Evolutionary conservation across 1,140 invertebrate genomes (phyloP).

Genomic region (Cheumatopsyche charites): DNA sequence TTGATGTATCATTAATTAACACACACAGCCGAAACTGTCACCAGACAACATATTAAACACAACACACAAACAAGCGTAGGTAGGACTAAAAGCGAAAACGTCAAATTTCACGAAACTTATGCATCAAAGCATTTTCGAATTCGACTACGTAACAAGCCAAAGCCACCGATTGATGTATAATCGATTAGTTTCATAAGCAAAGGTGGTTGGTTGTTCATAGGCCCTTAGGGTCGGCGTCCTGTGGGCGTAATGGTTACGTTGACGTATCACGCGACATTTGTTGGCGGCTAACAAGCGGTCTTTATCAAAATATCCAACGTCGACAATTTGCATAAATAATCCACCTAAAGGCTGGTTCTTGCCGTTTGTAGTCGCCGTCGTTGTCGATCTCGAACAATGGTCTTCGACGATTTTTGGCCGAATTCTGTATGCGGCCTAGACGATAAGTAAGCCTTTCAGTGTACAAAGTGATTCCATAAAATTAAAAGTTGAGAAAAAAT

Average conservation of each 20-base stretch:
- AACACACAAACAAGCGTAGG: no score
- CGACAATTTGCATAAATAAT: slow-evolving; percentile 38
- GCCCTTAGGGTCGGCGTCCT: background rate
- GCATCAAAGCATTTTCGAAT: no score
- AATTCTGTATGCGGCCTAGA: background rate
- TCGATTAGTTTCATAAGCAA: slow-evolving; percentile 23
- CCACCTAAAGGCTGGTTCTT: background rate
- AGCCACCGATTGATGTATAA: slow-evolving; percentile 19
- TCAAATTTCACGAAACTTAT: background rate
- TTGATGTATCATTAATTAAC: no score
- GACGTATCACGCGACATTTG: slow-evolving; percentile 33
- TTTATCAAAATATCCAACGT: slow-evolving; percentile 36
- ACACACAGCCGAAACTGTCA: no score
- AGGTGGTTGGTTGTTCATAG: background rate
- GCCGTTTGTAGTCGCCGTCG: slow-evolving; percentile 5
- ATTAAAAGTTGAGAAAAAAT: no score
- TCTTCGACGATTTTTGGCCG: background rate
- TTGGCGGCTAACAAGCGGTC: slow-evolving; percentile 35
- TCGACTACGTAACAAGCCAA: background rate
- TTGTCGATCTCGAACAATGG: slow-evolving; percentile 19
- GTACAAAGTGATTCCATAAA: background rate
- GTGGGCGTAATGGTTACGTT: slow-evolving; percentile 25
- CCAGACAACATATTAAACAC: no score
- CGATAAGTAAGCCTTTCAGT: background rate
- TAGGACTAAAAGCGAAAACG: no score